phyloP scores from a whole-genome alignment of 2,797 vertebrate genomes.

The Spinus pinus region DNA sequence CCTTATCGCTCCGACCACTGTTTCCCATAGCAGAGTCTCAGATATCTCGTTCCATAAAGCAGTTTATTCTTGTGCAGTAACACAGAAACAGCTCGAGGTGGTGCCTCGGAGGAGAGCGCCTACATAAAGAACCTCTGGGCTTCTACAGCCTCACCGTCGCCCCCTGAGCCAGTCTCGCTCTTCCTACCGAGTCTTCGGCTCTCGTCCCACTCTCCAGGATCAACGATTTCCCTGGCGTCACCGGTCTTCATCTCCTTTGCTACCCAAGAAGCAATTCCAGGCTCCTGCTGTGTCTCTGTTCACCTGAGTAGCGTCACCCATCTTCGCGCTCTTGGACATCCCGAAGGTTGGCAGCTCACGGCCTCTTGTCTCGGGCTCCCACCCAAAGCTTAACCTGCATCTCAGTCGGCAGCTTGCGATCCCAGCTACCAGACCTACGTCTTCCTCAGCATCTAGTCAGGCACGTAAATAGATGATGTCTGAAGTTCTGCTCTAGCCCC shows the following conservation, averaged over 20 bases:
- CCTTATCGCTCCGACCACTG: neutral
- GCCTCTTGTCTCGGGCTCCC: neutral
- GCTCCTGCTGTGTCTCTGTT: neutral
- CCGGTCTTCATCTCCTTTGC: too few relatives aligned
- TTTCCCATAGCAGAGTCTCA: neutral
- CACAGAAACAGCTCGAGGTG: neutral
- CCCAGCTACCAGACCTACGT: too few relatives aligned
- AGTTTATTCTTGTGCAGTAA: neutral
- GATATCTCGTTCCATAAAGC: neutral
- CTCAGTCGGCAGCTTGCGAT: neutral
- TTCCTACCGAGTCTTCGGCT: neutral
- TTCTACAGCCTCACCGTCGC: neutral
- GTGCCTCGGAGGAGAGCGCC: neutral
- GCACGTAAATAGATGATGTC: neutral
- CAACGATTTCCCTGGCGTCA: neutral
- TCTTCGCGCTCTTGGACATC: too few relatives aligned
- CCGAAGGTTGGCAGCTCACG: neutral
- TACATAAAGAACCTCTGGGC: neutral
- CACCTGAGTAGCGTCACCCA: neutral
- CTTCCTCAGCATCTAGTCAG: neutral
- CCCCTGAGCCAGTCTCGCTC: neutral
- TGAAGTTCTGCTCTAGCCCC: neutral
- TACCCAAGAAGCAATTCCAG: neutral
- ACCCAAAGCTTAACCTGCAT: too few relatives aligned
- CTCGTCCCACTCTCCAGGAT: too few relatives aligned